Base-by-base conservation (phyloP, 2,113 vertebrate species). In the Cryptotis parvus region DNA sequence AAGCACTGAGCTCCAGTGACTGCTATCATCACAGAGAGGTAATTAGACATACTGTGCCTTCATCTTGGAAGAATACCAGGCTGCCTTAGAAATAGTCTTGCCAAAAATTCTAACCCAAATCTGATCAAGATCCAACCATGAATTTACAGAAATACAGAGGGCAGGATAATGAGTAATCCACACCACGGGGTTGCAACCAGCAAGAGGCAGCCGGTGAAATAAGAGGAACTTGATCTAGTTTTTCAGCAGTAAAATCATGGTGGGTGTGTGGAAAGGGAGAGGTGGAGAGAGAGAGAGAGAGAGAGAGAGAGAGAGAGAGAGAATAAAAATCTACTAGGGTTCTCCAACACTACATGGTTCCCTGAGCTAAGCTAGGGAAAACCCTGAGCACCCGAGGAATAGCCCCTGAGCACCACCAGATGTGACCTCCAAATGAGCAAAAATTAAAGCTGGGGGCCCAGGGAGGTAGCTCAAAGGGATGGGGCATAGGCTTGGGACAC, bases 71-170 rank as follows among this genome's bases (percentile, higher is more conserved):
- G 79, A 83, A 58, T 15, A n/a, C 58, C 45, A 58, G 1, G 6
- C 11, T 49, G 45, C 31, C 39, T 82, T 82, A 61, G 24, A 52
- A 77, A 37, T 6, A 12, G 31, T 86, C 37, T 92, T 90, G 76
- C 33, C 81, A 89, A 89, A 76, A 61, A 73, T 74, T 75, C 68
- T 86, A 78, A 69, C 45, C 66, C 20, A 1, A 58, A 58, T 77
- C 41, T 90, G 92, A 90, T 87, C 39, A 79, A 75, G 68, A 55
- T 87, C 61, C 82, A 94, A 70, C 33, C 29, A 33, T 33, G 68
- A 37, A 90, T 87, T 94, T 94, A 58, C 72, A 77, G 90, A 89
- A 83, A 77, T 12, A 63, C 69, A 31, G 86, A 72, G 61, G 35
- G 66, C 8, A 43, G 70, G 85, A 45, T 6, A 76, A 87, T 55